Evolutionary conservation across 1,140 invertebrate species (phyloP).

Genomic region (Cepaea nemoralis): DNA sequence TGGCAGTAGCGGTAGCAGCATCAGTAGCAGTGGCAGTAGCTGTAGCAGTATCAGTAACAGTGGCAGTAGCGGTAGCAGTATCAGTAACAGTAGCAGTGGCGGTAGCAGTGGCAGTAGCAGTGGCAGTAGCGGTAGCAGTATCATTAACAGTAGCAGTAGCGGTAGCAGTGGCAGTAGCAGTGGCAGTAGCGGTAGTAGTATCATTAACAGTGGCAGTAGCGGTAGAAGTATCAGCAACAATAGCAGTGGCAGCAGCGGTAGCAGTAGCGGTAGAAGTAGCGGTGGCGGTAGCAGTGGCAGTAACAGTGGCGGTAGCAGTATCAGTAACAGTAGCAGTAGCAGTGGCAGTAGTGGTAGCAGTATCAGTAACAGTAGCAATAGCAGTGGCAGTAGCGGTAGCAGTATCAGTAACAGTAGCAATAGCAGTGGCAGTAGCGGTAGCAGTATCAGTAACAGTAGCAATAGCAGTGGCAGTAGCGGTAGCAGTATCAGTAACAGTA

Average conservation of each 20-base stretch:
- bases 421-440: too few relatives aligned
- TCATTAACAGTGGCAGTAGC: too few relatives aligned
- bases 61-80: neutral
- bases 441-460: too few relatives aligned
- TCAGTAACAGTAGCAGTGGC: neutral
- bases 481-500: too few relatives aligned
- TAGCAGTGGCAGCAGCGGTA: neutral
- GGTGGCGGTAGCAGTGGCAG: conserved; percentile 12
- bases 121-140: conserved; percentile 7
- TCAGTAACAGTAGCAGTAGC: conserved; percentile 4
- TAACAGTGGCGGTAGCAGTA: conserved; percentile 4
- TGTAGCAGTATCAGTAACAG: neutral
- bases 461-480: too few relatives aligned
- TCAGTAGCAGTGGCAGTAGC: neutral
- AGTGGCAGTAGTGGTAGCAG: conserved; percentile 8
- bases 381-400: conserved; percentile 8
- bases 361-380: conserved; percentile 5
- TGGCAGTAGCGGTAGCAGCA: neutral
- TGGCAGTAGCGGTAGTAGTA: too few relatives aligned
- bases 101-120: neutral
- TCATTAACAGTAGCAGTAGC: too few relatives aligned
- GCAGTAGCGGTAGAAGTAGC: neutral
- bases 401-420: conserved; percentile 4
- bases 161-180: neutral
- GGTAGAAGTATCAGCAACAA: too few relatives aligned